These are phyloP conservation scores for Leucophenga varia DNA, from an alignment of 1,140 invertebrate genomes.

Conservation along the genomic window DNA sequence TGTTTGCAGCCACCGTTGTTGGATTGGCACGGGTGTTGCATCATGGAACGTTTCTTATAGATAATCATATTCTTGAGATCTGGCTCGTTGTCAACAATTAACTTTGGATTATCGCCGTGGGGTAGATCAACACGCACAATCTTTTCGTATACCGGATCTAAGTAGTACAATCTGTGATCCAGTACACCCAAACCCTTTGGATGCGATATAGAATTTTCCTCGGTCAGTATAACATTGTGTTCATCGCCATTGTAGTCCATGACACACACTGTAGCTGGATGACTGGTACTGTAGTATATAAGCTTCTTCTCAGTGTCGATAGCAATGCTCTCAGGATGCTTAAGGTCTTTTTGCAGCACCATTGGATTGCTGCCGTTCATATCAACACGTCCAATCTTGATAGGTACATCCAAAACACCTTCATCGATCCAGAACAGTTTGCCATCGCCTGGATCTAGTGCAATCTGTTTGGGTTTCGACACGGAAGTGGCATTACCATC, in stretches of 20 bases:
- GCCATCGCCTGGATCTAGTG: conserved; percentile 87
- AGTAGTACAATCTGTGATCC: conserved; percentile 80
- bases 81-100: conserved; percentile 81
- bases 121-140: conserved; percentile 85
- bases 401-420: conserved; percentile 84
- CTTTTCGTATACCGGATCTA: conserved; percentile 89
- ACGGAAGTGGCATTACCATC: conserved; percentile 85
- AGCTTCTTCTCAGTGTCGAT: conserved; percentile 82
- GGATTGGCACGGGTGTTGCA: conserved; percentile 80
- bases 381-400: conserved; percentile 88
- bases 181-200: conserved; percentile 84
- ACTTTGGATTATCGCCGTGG: conserved; percentile 73
- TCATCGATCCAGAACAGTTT: conserved; percentile 96
- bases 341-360: conserved; percentile 67
- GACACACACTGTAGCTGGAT: conserved; percentile 70
- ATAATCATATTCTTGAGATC: conserved; percentile 87
- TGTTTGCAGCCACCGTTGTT: conserved; percentile 93
- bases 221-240: conserved; percentile 68
- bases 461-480: conserved; percentile 83
- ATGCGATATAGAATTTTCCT: conserved; percentile 68
- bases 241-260: conserved; percentile 77
- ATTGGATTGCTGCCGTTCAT: conserved; percentile 88
- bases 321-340: conserved; percentile 78
- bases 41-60: conserved; percentile 79
- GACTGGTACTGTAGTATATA: conserved; percentile 83